Conservation (phyloP, 1,140 invertebrate genomes). For the Drosophila kepulauana region DNA sequence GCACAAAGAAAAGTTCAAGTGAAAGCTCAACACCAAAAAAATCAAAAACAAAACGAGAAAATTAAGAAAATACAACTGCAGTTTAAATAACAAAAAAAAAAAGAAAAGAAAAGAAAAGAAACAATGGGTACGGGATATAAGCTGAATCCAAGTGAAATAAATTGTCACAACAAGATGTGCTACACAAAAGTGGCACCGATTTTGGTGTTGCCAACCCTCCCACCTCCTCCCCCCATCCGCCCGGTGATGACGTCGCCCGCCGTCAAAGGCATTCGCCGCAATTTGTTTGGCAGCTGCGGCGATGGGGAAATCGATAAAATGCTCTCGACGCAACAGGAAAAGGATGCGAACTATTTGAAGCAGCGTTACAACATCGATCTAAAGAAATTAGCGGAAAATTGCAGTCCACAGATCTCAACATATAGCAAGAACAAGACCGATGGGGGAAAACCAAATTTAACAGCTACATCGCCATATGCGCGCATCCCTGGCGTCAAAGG, state of each 20-base stretch:
- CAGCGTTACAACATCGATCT: conserved; percentile 34
- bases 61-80: conserved; percentile 17
- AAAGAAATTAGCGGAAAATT: neutral
- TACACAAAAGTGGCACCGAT: conserved; percentile 11
- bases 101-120: conserved; percentile 4
- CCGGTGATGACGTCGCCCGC: neutral
- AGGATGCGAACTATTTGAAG: neutral
- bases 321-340: conserved; percentile 23
- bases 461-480: conserved; percentile 4
- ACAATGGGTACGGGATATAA: conserved; percentile 19
- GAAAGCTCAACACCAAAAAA: conserved; percentile 55
- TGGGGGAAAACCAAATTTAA: neutral
- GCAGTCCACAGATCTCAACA: conserved; percentile 42
- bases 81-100: conserved; percentile 10
- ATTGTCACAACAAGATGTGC: conserved; percentile 19
- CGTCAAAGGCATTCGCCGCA: conserved; percentile 18
- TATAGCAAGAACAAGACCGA: neutral
- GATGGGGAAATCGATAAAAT: conserved; percentile 20
- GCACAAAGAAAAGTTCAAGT: conserved; percentile 63
- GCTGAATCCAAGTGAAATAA: conserved; percentile 18
- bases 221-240: neutral
- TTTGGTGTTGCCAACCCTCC: neutral
- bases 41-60: conserved; percentile 17
- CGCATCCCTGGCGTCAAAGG: conserved; percentile 51
- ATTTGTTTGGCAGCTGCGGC: conserved; percentile 46